These are phyloP conservation scores for Notolepis coatsorum DNA, from an alignment of 2,797 vertebrate species.

Conservation along the genomic window DNA sequence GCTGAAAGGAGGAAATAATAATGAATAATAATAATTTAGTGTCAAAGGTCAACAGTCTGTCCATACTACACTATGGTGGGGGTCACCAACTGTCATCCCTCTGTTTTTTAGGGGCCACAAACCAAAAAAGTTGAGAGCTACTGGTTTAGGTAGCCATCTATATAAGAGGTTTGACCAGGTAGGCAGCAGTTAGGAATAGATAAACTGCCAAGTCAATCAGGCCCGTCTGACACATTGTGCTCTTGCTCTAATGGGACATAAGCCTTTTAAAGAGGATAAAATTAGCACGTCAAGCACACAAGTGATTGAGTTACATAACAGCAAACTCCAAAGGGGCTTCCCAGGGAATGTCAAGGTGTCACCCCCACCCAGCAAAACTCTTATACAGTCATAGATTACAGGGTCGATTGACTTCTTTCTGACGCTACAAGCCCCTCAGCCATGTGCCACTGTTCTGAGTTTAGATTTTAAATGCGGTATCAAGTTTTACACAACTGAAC, in stretches of 20 bases:
- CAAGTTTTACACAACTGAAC: background rate
- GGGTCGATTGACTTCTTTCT: slow-evolving; percentile 14
- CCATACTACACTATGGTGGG: too few species aligned
- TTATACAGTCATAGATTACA: slow-evolving; percentile 38
- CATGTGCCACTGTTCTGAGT: too few species aligned
- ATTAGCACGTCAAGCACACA: slow-evolving; percentile 71
- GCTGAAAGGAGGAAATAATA: too few species aligned
- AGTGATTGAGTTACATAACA: slow-evolving; percentile 77
- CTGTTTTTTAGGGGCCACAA: too few species aligned
- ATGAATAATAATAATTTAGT: too few species aligned
- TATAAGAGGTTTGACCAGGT: slow-evolving; percentile 16
- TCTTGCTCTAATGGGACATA: slow-evolving; percentile 73
- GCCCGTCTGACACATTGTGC: slow-evolving; percentile 70
- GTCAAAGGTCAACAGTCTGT: too few species aligned
- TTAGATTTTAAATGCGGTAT: too few species aligned
- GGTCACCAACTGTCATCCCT: too few species aligned
- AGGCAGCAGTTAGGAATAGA: slow-evolving; percentile 43
- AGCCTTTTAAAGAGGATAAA: slow-evolving; percentile 76
- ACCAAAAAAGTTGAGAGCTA: too few species aligned
- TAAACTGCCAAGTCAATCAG: slow-evolving; percentile 65
- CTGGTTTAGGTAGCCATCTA: background rate
- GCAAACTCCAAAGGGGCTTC: slow-evolving; percentile 72
- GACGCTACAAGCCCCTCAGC: background rate
- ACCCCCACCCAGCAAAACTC: slow-evolving; percentile 39
- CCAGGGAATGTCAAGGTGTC: slow-evolving; percentile 76